Conservation (phyloP, 1,140 invertebrate genomes). For the Oscheius sp. region DNA sequence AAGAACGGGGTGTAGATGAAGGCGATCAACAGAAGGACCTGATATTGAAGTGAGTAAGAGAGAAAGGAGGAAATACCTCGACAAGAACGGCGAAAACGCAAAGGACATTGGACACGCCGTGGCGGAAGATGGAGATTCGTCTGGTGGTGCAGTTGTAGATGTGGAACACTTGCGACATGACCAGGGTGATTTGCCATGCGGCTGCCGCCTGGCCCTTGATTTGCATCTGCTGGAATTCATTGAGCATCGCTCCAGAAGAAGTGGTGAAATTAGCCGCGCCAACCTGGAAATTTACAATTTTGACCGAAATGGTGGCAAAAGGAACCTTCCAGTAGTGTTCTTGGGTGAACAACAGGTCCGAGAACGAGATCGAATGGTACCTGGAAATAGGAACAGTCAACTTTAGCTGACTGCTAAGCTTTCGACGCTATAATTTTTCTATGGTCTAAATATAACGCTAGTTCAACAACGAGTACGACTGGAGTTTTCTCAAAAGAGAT, state of each 20-base stretch:
- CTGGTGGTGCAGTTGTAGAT: constrained; percentile 59
- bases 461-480: too few species aligned
- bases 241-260: constrained; percentile 33
- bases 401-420: too few species aligned
- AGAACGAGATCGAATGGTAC: constrained; percentile 49
- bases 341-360: constrained; percentile 54
- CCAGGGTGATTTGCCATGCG: constrained; percentile 58
- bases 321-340: constrained; percentile 52
- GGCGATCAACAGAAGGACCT: constrained; percentile 54
- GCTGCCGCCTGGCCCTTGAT: constrained; percentile 56
- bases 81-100: constrained; percentile 58
- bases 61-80: constrained; percentile 32
- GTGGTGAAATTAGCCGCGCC: constrained; percentile 52
- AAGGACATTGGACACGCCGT: constrained; percentile 58
- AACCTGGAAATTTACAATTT: neutral
- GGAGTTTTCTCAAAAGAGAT: too few species aligned
- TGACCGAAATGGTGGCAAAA: neutral
- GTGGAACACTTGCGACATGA: constrained; percentile 58
- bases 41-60: neutral
- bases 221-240: constrained; percentile 46
- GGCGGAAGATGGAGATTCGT: constrained; percentile 56
- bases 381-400: constrained; percentile 37
- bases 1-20: constrained; percentile 58
- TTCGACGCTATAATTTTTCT: too few species aligned
- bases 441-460: too few species aligned